Conservation (phyloP, 92 coral and sea anemone genomes). For the Actinostola sp. region DNA sequence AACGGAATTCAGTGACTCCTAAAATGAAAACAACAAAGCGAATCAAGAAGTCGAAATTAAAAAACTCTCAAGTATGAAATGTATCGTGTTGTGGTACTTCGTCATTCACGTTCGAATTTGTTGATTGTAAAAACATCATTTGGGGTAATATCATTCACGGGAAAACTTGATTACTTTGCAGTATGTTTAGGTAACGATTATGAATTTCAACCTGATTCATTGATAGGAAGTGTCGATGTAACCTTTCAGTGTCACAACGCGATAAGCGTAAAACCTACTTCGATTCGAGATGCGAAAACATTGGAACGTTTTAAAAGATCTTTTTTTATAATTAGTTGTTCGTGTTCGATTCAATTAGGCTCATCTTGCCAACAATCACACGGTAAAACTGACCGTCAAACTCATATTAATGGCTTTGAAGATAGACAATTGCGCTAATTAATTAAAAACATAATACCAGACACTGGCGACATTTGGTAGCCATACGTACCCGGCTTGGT, state of each 20-base stretch:
- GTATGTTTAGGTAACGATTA: slow-evolving; percentile 14
- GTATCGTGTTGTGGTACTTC: neutral
- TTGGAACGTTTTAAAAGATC: neutral
- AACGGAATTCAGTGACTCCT: no score
- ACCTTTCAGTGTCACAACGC: slow-evolving; percentile 20
- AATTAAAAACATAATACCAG: neutral
- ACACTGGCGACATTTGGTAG: slow-evolving; percentile 6
- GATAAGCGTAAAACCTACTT: slow-evolving; percentile 1
- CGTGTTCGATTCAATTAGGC: neutral
- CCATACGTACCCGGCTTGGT: neutral
- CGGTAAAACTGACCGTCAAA: no score
- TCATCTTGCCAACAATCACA: neutral
- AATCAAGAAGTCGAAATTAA: no score
- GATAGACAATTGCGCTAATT: no score
- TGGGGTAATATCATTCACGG: slow-evolving; percentile 2
- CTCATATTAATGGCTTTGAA: no score
- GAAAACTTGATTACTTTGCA: slow-evolving; percentile 24
- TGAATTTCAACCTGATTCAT: slow-evolving; percentile 1
- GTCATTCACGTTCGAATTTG: neutral
- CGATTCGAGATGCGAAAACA: neutral
- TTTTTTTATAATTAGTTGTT: neutral
- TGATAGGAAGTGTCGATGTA: slow-evolving; percentile 19
- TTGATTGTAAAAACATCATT: slow-evolving; percentile 20
- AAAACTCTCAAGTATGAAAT: no score
- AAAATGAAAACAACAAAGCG: no score